A percentile compares a stretch with the other conserved stretches of the same genome.
Evolutionary conservation across 2,113 vertebrate genomes (phyloP).

Genomic region (Trematocara variabile): DNA sequence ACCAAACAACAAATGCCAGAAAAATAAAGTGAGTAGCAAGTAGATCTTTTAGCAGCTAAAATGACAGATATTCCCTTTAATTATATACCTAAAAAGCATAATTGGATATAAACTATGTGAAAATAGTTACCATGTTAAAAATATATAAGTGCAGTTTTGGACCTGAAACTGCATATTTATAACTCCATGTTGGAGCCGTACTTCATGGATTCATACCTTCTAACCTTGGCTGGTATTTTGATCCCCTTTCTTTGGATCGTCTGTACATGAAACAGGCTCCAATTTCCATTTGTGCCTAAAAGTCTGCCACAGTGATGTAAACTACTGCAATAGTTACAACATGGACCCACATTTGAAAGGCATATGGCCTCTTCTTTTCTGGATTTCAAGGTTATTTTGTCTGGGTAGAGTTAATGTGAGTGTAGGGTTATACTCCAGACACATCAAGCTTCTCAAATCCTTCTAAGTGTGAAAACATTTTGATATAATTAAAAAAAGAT

Average conservation of each 20-base stretch:
- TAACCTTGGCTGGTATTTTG: constrained; percentile 1
- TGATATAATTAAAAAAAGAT: not conserved
- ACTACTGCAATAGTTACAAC: not conserved
- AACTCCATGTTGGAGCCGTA: not conserved
- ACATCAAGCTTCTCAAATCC: not conserved
- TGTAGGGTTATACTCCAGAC: not conserved
- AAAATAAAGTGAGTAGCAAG: not conserved
- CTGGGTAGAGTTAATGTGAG: not conserved
- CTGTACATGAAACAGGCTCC: not conserved
- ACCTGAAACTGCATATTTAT: not conserved
- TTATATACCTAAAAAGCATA: not conserved
- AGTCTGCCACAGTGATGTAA: not conserved
- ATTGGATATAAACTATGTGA: not conserved
- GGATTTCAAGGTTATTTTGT: not conserved
- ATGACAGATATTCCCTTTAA: not conserved
- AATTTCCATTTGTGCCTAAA: constrained; percentile 6
- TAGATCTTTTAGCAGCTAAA: not conserved
- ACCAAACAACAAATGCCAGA: not conserved
- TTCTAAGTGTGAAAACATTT: not conserved
- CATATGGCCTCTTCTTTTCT: not conserved
- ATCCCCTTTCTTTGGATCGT: not conserved
- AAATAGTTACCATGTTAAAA: not conserved
- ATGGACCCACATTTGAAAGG: not conserved
- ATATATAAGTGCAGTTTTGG: not conserved
- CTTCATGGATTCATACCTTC: not conserved